These are phyloP conservation scores for Australoheros facetus DNA, from an alignment of 2,797 vertebrate genomes.

Conservation along the genomic window DNA sequence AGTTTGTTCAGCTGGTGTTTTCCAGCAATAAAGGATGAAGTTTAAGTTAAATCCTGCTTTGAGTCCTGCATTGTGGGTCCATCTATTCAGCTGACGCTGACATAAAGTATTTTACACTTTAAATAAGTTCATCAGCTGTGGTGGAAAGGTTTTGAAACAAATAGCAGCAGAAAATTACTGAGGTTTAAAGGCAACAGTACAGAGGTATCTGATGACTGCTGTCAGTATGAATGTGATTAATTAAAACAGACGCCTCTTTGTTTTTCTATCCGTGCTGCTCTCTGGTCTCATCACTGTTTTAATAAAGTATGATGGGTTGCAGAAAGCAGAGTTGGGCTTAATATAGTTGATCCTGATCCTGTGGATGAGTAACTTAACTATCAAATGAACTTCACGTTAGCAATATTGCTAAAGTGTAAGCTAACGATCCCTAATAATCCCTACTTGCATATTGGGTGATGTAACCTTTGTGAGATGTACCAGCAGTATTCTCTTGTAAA, in stretches of 20 bases:
- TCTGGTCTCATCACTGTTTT: not conserved
- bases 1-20: too few species aligned
- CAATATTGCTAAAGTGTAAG: not conserved
- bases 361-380: not conserved
- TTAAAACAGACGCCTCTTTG: slow-evolving; percentile 17
- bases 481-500: not conserved
- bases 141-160: not conserved
- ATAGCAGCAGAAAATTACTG: not conserved
- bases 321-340: not conserved
- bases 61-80: too few species aligned
- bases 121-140: not conserved
- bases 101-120: not conserved
- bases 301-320: slow-evolving; percentile 10
- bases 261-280: slow-evolving; percentile 1
- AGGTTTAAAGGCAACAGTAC: not conserved
- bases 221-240: slow-evolving; percentile 24
- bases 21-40: too few species aligned
- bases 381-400: not conserved
- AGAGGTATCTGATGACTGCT: slow-evolving; percentile 1
- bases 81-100: too few species aligned
- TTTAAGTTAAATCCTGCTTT: too few species aligned
- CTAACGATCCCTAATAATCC: not conserved
- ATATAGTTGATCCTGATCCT: not conserved
- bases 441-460: not conserved
- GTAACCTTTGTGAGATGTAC: not conserved